Conservation (phyloP, 2,797 vertebrate species). For the Merluccius polli region DNA sequence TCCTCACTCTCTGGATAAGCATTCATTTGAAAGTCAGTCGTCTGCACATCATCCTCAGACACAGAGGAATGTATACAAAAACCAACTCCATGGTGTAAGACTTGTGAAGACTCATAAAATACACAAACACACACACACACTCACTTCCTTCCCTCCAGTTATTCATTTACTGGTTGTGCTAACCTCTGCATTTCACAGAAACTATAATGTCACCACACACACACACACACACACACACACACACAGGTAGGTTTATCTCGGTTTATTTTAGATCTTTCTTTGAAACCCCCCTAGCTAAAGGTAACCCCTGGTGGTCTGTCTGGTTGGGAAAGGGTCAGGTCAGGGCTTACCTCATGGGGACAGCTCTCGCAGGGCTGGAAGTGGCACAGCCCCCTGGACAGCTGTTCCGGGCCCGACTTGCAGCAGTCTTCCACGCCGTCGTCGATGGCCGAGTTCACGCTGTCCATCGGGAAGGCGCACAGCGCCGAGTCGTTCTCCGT, state of each 20-base stretch:
- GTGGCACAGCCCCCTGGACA: slow-evolving; percentile 82
- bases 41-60: no score
- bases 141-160: not conserved
- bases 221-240: slow-evolving; percentile 1
- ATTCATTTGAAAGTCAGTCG: no score
- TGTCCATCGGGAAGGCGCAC: slow-evolving; percentile 84
- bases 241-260: not conserved
- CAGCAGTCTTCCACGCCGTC: slow-evolving; percentile 84
- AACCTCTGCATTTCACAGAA: not conserved
- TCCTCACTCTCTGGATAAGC: not conserved
- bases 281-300: not conserved
- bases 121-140: not conserved
- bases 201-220: not conserved
- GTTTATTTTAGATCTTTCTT: no score
- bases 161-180: not conserved
- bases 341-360: slow-evolving; percentile 85
- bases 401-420: slow-evolving; percentile 56
- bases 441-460: slow-evolving; percentile 78
- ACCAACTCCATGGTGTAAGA: not conserved
- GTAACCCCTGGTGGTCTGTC: not conserved
- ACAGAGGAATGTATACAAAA: not conserved
- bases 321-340: not conserved
- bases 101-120: not conserved
- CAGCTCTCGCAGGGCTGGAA: slow-evolving; percentile 86
- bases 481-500: slow-evolving; percentile 76